Evolutionary conservation across 2,888 invertebrate genomes (phyloP).

Genomic region (Dicycla oo): DNA sequence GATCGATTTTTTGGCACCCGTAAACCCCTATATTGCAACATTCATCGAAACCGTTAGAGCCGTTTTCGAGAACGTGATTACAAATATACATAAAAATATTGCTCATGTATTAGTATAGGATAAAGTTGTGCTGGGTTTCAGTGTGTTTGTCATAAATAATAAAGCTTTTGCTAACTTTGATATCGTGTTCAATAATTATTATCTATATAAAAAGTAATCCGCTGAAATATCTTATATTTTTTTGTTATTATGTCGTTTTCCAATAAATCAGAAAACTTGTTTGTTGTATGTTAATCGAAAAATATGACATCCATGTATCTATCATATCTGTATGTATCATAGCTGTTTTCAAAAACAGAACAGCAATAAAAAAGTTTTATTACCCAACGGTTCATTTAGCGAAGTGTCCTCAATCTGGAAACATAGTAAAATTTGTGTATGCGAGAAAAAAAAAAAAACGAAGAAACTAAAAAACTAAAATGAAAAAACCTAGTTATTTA

Average conservation of each 20-base stretch:
- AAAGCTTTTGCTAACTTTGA: not conserved
- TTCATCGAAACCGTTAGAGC: no score
- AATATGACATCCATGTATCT: not conserved
- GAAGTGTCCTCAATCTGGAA: slow-evolving; percentile 7
- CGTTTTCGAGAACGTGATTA: no score
- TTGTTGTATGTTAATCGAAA: not conserved
- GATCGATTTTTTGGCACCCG: no score
- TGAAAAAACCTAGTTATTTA: no score
- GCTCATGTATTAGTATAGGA: no score
- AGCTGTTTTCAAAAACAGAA: slow-evolving; percentile 27
- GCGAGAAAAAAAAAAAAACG: no score
- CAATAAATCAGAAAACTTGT: slow-evolving; percentile 7
- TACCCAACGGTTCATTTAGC: slow-evolving; percentile 21
- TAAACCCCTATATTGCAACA: no score
- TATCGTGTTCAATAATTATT: not conserved
- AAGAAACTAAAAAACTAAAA: no score
- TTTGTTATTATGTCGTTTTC: not conserved
- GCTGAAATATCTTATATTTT: not conserved
- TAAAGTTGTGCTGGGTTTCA: not conserved
- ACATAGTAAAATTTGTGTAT: not conserved
- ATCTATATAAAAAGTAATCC: not conserved
- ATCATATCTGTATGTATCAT: not conserved
- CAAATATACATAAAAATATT: no score
- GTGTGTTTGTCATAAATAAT: not conserved
- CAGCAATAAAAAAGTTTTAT: slow-evolving; percentile 29